Conservation (phyloP, 2,797 vertebrate species). For the Sandelia bainsii region DNA sequence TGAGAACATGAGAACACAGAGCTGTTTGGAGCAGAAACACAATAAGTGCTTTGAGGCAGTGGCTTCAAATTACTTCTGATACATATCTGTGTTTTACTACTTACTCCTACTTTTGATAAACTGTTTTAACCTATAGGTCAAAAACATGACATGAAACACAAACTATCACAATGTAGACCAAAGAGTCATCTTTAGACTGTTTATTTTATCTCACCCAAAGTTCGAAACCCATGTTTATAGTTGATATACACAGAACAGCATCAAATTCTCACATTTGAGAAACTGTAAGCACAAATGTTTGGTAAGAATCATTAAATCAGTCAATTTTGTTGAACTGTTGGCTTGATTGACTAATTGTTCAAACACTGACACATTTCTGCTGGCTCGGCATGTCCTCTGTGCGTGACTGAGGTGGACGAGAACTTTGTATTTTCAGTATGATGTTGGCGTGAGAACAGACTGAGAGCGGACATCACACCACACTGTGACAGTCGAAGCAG, state of each 20-base stretch:
- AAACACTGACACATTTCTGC: slow-evolving; percentile 18
- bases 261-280: background rate
- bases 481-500: slow-evolving; percentile 78
- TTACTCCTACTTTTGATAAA: background rate
- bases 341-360: background rate
- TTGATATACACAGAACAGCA: background rate
- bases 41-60: too few relatives aligned
- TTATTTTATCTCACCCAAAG: background rate
- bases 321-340: background rate
- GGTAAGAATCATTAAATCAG: background rate
- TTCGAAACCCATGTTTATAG: background rate
- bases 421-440: slow-evolving; percentile 64
- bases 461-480: slow-evolving; percentile 79
- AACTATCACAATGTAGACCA: too few relatives aligned
- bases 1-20: too few relatives aligned
- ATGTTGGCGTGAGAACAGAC: slow-evolving; percentile 83
- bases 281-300: background rate
- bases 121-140: background rate
- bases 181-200: background rate
- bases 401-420: slow-evolving; percentile 60
- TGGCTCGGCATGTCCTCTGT: slow-evolving; percentile 32
- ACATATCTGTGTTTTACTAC: too few relatives aligned
- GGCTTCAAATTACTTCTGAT: too few relatives aligned
- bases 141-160: background rate
- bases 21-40: too few relatives aligned